Evolutionary conservation across 1,140 invertebrate species (phyloP), one percentile per base, ranked within the genome.

Genomic region (Camponotus floridanus): DNA sequence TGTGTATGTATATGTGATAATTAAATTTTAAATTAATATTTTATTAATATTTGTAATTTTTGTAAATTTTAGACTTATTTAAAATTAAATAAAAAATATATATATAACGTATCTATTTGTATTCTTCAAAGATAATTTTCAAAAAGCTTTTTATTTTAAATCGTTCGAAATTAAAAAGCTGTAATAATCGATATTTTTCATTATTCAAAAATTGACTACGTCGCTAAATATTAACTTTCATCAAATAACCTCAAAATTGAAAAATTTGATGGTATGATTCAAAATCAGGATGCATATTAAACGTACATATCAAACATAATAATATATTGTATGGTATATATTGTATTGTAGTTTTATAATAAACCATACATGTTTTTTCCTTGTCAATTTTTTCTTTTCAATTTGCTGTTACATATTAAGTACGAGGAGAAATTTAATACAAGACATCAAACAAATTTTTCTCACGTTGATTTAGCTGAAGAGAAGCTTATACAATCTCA

Each of bases 191-290:
- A 42, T 76, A 76, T 8, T 42, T 39, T 61, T 31, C 15, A 55
- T 45, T 33, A 45, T 45, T 45, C 2, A 76, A 64, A 45, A 15
- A 62, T 76, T 21, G 15, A 42, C 2, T 21, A 39, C 1, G 39
- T 42, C 36, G n/a, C 21, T 57, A 31, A 76, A 62, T 76, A 61
- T 76, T 61, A 15, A 76, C 5, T 76, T 62, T 62, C 21, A 4
- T 76, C 36, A 62, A 76, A 76, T 55, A 61, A 76, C 42, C 39
- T 59, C 13, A 18, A 36, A 21, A 59, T 61, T 31, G 8, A 21
- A 45, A 45, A 64, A 39, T 62, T 76, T 42, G 62, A 76, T 15
- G 45, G 15, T 13, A 51, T 21, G 26, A 45, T 78, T 64, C n/a
- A 48, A n/a, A 45, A n/a, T 79, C 13, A 39, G 1, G 18, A 13